These are phyloP conservation scores for Nemurella pictetii DNA, from an alignment of 2,888 invertebrate species.

Conservation along the genomic window DNA sequence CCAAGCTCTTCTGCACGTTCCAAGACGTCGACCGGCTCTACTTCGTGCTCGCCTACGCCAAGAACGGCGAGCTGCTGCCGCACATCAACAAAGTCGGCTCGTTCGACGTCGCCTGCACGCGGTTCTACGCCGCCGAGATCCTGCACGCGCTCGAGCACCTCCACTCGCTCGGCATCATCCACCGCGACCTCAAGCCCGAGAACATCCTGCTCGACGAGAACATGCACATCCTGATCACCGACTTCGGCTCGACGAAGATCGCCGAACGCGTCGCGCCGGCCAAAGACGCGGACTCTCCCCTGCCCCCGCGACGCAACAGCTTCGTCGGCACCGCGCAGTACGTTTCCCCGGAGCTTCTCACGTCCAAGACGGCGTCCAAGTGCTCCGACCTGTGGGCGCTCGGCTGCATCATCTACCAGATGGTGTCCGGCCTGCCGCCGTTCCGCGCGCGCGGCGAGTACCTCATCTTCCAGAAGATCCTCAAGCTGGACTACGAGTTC, in stretches of 20 bases:
- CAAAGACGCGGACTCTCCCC: conserved; percentile 42
- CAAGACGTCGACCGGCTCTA: conserved; percentile 91
- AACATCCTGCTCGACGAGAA: conserved; percentile 94
- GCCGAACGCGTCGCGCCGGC: conserved; percentile 51
- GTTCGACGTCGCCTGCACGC: conserved; percentile 85
- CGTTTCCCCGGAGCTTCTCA: conserved; percentile 95
- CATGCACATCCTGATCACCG: conserved; percentile 95
- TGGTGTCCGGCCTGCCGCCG: conserved; percentile 90
- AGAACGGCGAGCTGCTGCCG: conserved; percentile 90
- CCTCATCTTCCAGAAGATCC: conserved; percentile 93
- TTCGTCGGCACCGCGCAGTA: conserved; percentile 99
- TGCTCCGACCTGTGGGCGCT: conserved; percentile 96
- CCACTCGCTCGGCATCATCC: conserved; percentile 85
- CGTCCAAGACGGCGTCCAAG: conserved; percentile 69
- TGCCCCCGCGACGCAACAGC: conserved; percentile 61
- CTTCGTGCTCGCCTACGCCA: conserved; percentile 93
- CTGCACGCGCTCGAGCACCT: conserved; percentile 89
- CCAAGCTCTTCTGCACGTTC: conserved; percentile 93
- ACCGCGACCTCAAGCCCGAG: conserved; percentile 94
- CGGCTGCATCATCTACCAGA: conserved; percentile 96
- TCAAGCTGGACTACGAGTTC: conserved; percentile 86
- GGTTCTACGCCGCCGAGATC: conserved; percentile 94
- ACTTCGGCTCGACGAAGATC: conserved; percentile 96
- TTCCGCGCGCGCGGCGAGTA: conserved; percentile 93
- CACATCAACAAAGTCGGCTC: conserved; percentile 89